Evolutionary conservation across 1,140 invertebrate species (phyloP), one percentile per base, ranked within the genome.

Genomic region (Helicoverpa armigera): DNA sequence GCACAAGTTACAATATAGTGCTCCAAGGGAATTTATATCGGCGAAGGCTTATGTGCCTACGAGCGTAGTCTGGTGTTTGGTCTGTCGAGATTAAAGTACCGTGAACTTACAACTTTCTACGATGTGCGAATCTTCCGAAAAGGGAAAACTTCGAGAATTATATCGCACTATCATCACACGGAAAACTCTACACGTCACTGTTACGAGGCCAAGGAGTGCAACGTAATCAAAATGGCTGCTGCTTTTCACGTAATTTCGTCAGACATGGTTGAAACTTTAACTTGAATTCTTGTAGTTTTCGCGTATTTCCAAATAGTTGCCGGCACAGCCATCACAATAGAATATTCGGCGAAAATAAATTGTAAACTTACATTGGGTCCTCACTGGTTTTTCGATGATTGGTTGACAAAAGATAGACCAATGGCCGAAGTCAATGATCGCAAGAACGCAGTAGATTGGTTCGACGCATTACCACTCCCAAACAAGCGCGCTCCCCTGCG

Each of bases 371-470:
- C 94, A 95, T 92, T 94, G 91, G 90, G 87, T 92, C 87, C 92
- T 95, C 90, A 94, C 91, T 92, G 94, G 93, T 94, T 93, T 95
- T 93, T 90, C 94, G 87, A 94, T 95, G 94, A 95, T 95, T 95
- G 94, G 94, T 94, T 94, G 93, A 93, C 94, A 94, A 95, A 92
- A 86, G 91, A 91, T 94, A 95, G 94, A 95, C 94, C 94, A 95
- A 95, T 95, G 92, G 93, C 85, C 94, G 94, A 93, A 91, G 92
- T 94, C 91, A 94, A 92, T 92, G 92, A 93, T 92, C 91, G 89
- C 86, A 90, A 85, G 93, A 90, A 94, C 90, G 94, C 90, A 92
- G 92, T 94, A 95, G 94, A 95, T 95, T 95, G 94, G 94, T 94
- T 94, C 92, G 91, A 84, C 86, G 84, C 88, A 89, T 92, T 94